These are phyloP conservation scores for Lasioglossum albipes DNA, from an alignment of 1,140 invertebrate species.

Conservation along the genomic window DNA sequence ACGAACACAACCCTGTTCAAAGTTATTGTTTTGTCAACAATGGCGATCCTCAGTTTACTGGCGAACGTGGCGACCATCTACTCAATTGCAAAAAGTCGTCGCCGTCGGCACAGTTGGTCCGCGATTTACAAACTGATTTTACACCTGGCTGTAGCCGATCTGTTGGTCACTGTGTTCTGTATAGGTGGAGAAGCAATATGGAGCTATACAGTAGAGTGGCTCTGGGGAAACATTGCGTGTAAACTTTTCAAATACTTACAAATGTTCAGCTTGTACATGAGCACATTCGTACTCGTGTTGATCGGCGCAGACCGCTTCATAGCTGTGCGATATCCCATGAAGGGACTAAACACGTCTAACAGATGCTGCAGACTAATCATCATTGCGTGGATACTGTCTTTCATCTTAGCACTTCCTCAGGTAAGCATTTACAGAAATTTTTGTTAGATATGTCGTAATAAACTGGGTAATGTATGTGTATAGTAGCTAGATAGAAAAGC, in stretches of 20 bases:
- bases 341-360: slow-evolving; percentile 84
- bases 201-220: slow-evolving; percentile 90
- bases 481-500: too few relatives aligned
- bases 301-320: slow-evolving; percentile 91
- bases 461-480: too few relatives aligned
- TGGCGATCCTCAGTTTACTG: slow-evolving; percentile 86
- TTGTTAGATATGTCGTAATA: not conserved
- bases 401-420: slow-evolving; percentile 89
- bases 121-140: slow-evolving; percentile 89
- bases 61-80: slow-evolving; percentile 88
- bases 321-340: slow-evolving; percentile 90
- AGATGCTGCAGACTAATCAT: slow-evolving; percentile 83
- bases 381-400: slow-evolving; percentile 85
- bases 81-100: slow-evolving; percentile 84
- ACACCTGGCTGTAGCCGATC: slow-evolving; percentile 87
- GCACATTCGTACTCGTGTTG: slow-evolving; percentile 90
- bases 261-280: slow-evolving; percentile 91
- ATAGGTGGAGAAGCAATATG: slow-evolving; percentile 89
- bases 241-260: slow-evolving; percentile 91
- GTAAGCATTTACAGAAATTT: slow-evolving; percentile 79
- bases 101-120: slow-evolving; percentile 82
- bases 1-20: slow-evolving; percentile 82
- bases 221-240: slow-evolving; percentile 87
- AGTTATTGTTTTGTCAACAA: slow-evolving; percentile 83
- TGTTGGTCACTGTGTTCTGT: slow-evolving; percentile 89